Conservation (phyloP, 2,113 vertebrate species). For the Miniopterus natalensis region DNA sequence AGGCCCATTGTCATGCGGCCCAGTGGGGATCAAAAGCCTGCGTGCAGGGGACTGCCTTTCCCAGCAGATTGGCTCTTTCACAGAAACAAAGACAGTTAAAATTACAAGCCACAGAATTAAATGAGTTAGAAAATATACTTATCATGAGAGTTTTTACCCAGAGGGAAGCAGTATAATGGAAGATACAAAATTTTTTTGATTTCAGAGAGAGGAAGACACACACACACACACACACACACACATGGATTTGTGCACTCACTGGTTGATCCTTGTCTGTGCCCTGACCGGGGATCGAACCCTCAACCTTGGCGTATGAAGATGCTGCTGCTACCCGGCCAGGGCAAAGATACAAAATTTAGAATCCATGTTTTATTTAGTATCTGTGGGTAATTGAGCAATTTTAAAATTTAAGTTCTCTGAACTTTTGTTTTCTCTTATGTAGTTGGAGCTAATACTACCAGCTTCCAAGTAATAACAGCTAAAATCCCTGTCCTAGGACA, state of each 20-base stretch:
- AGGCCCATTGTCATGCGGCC: background rate
- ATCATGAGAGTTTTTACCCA: slow-evolving; percentile 6
- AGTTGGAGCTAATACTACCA: background rate
- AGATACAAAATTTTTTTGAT: background rate
- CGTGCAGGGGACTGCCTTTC: background rate
- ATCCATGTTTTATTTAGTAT: background rate
- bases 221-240: background rate
- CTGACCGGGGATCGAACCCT: background rate
- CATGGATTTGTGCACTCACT: background rate
- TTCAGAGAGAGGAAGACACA: background rate
- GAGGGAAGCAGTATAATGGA: background rate
- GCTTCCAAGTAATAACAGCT: background rate
- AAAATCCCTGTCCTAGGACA: background rate
- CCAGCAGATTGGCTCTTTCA: background rate
- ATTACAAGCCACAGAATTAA: background rate
- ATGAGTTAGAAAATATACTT: background rate
- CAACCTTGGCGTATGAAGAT: background rate
- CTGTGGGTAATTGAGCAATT: background rate
- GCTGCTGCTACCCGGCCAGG: background rate
- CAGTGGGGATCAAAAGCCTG: background rate
- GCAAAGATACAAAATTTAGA: background rate
- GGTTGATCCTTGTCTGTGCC: background rate
- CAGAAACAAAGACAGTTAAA: background rate
- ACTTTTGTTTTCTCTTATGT: background rate
- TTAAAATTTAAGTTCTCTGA: background rate